Conservation (phyloP, 1,140 invertebrate species). For the Lepidurus arcticus region DNA sequence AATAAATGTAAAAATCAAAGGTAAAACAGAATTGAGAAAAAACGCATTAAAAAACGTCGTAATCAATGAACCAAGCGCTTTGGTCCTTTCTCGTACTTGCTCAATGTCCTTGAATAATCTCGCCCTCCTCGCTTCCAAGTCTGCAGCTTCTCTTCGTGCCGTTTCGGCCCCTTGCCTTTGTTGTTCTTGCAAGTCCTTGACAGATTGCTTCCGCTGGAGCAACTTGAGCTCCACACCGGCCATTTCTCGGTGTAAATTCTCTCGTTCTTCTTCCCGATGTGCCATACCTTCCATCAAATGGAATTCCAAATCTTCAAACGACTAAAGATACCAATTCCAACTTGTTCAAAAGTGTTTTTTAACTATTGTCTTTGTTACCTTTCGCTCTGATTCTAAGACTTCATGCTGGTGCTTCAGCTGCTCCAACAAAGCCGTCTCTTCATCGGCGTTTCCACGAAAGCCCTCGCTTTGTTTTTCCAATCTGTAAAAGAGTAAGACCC, state of each 20-base stretch:
- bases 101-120: conserved; percentile 57
- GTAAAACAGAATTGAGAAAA: neutral
- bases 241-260: conserved; percentile 72
- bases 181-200: conserved; percentile 61
- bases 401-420: conserved; percentile 54
- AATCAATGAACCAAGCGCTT: neutral
- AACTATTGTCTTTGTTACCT: conserved; percentile 41
- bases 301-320: conserved; percentile 89
- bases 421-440: conserved; percentile 56
- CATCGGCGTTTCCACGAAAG: conserved; percentile 42
- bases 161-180: conserved; percentile 54
- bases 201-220: conserved; percentile 55
- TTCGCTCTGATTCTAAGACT: conserved; percentile 50
- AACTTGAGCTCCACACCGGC: conserved; percentile 59
- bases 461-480: conserved; percentile 40
- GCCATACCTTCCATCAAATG: conserved; percentile 86
- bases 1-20: neutral
- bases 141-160: conserved; percentile 57
- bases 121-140: conserved; percentile 50
- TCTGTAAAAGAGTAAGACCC: conserved; percentile 33
- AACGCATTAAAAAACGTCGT: too few relatives aligned
- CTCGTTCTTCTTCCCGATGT: conserved; percentile 62
- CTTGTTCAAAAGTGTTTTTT: neutral
- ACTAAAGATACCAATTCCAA: conserved; percentile 45
- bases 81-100: conserved; percentile 45